A percentile compares a stretch with the other conserved stretches of the same genome.
These are phyloP conservation scores for Palythoa caribaeorum DNA, from an alignment of 92 coral and sea anemone species.

Conservation along the genomic window DNA sequence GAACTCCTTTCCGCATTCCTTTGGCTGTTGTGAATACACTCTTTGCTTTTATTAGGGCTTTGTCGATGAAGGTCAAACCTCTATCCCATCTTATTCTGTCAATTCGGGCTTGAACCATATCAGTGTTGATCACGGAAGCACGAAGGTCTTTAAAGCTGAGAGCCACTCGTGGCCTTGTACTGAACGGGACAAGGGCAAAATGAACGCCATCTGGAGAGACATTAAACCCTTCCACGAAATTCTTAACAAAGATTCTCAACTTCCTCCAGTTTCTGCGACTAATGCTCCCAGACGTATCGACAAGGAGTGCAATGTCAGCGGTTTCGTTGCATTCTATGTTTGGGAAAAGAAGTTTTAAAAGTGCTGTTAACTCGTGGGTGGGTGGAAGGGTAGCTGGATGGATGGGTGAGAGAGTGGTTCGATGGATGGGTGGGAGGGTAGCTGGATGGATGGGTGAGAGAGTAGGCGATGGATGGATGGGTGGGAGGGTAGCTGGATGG, in stretches of 20 bases:
- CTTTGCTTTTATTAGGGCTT: constrained; percentile 18
- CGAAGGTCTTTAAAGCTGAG: constrained; percentile 32
- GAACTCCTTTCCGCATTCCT: constrained; percentile 42
- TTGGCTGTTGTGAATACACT: constrained; percentile 23
- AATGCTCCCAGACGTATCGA: constrained; percentile 44
- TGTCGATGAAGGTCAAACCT: constrained; percentile 33
- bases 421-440: too few species aligned
- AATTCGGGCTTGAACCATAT: constrained; percentile 10
- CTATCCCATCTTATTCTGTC: constrained; percentile 27
- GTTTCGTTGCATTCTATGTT: constrained; percentile 25
- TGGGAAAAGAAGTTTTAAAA: not conserved
- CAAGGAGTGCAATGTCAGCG: constrained; percentile 38
- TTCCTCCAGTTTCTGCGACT: constrained; percentile 17
- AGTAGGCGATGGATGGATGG: too few species aligned
- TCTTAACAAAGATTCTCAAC: constrained; percentile 16
- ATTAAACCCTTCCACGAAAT: constrained; percentile 15
- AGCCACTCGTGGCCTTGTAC: constrained; percentile 13
- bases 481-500: too few species aligned
- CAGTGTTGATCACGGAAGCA: not conserved
- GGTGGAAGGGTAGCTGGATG: too few species aligned
- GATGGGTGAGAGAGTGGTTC: too few species aligned
- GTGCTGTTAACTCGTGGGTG: not conserved
- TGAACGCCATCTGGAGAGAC: constrained; percentile 24
- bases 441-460: too few species aligned
- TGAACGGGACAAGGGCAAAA: constrained; percentile 20